phyloP scores from a whole-genome alignment of 2,113 vertebrate genomes.

The Hipposideros armiger region DNA sequence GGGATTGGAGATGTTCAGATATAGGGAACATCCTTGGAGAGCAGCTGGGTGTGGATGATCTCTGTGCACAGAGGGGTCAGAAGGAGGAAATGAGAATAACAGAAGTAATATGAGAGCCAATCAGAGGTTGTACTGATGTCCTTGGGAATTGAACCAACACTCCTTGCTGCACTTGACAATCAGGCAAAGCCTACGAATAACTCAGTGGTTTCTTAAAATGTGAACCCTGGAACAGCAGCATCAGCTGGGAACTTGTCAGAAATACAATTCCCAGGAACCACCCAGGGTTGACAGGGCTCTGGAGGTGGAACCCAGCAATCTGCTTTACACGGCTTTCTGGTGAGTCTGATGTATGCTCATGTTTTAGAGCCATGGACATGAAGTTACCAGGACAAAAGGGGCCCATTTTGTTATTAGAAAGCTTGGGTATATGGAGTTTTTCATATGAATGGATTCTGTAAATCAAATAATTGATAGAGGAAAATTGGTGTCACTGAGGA shows the following conservation, averaged over 20 bases:
- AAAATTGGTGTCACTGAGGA: not conserved
- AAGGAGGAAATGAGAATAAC: not conserved
- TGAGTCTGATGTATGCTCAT: not conserved
- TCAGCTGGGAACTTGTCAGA: not conserved
- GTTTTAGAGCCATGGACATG: not conserved
- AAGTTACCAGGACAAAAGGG: not conserved
- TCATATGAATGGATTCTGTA: not conserved
- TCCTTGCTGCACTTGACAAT: too few relatives aligned
- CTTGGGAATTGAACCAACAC: not conserved
- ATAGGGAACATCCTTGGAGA: rapidly evolving
- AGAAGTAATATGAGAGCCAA: not conserved
- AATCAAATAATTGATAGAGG: not conserved
- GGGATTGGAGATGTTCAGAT: not conserved
- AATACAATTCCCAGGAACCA: not conserved
- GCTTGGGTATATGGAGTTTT: not conserved
- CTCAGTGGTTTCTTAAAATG: not conserved
- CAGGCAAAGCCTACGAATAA: not conserved
- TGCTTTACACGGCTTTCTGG: not conserved
- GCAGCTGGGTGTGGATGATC: not conserved
- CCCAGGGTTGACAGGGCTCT: not conserved
- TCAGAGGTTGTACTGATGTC: not conserved
- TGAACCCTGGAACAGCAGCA: not conserved
- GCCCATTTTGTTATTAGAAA: not conserved
- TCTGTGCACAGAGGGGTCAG: not conserved
- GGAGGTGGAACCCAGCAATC: not conserved